phyloP scores from a whole-genome alignment of 2,888 invertebrate species.

The Oscheius sp. region DNA sequence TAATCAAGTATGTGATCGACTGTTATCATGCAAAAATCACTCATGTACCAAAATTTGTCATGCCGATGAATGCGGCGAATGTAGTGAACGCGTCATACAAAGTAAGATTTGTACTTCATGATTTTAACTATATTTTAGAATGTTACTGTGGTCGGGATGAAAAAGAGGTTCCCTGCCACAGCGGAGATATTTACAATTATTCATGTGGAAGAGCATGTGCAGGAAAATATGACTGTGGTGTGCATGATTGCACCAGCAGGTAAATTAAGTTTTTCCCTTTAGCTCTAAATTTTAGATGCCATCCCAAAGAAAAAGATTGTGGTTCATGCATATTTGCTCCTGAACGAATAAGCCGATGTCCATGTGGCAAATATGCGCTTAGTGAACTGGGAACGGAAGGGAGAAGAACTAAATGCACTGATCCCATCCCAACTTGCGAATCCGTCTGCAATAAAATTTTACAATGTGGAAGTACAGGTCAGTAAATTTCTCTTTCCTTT shows the following conservation, averaged over 20 bases:
- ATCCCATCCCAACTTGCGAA: slow-evolving; percentile 86
- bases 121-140: slow-evolving; percentile 73
- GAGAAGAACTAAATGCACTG: slow-evolving; percentile 79
- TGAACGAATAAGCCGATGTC: slow-evolving; percentile 80
- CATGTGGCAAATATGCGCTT: slow-evolving; percentile 82
- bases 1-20: slow-evolving; percentile 81
- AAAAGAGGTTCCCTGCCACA: slow-evolving; percentile 79
- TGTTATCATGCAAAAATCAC: slow-evolving; percentile 84
- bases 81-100: slow-evolving; percentile 81
- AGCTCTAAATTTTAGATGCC: slow-evolving; percentile 23
- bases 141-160: slow-evolving; percentile 82
- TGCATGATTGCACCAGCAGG: slow-evolving; percentile 81
- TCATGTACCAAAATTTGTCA: slow-evolving; percentile 84
- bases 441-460: slow-evolving; percentile 80
- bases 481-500: background rate
- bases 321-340: slow-evolving; percentile 80
- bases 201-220: slow-evolving; percentile 67
- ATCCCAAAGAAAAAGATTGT: slow-evolving; percentile 75
- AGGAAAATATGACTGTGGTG: slow-evolving; percentile 73
- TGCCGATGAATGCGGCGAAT: slow-evolving; percentile 82
- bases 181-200: slow-evolving; percentile 74
- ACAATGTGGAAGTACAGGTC: slow-evolving; percentile 78
- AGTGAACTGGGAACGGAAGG: slow-evolving; percentile 72
- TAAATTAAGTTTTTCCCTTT: background rate
- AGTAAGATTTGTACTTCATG: slow-evolving; percentile 74